phyloP scores from a whole-genome alignment of 1,140 invertebrate species.

The Amyelois transitella region DNA sequence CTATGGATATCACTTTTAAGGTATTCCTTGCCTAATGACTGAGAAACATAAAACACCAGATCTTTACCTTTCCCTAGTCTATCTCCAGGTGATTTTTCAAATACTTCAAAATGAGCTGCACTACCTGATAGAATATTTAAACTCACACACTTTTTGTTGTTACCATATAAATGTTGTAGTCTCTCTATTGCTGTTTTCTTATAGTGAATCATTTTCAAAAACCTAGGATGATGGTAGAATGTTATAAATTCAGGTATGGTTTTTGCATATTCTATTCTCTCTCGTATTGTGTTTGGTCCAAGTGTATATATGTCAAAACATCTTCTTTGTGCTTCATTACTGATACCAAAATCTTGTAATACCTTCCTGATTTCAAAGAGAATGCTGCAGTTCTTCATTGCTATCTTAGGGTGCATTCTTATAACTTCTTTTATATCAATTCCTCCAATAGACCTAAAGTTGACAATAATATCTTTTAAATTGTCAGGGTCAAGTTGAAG shows the following conservation, averaged over 20 bases:
- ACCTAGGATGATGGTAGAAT: constrained; percentile 68
- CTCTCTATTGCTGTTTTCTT: constrained; percentile 65
- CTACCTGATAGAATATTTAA: constrained; percentile 62
- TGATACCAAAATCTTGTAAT: constrained; percentile 66
- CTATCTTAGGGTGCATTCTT: constrained; percentile 64
- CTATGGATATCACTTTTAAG: constrained; percentile 43
- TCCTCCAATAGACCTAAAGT: constrained; percentile 55
- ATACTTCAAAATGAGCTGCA: constrained; percentile 51
- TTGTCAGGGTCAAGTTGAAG: constrained; percentile 65
- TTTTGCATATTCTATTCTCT: constrained; percentile 64
- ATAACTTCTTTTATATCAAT: constrained; percentile 66
- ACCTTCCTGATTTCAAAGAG: constrained; percentile 60
- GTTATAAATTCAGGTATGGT: constrained; percentile 66
- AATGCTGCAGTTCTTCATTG: constrained; percentile 50
- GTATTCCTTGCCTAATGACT: constrained; percentile 44
- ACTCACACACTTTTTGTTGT: constrained; percentile 66
- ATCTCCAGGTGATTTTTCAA: constrained; percentile 49
- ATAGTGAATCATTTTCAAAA: constrained; percentile 70
- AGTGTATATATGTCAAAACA: constrained; percentile 67
- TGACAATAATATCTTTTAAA: constrained; percentile 60
- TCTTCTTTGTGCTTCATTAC: constrained; percentile 50
- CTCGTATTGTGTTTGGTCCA: constrained; percentile 52
- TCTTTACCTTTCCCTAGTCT: constrained; percentile 60
- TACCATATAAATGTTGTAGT: constrained; percentile 59
- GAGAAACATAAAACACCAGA: constrained; percentile 48